A percentile compares a stretch with the other conserved stretches of the same genome.
phyloP scores from a whole-genome alignment of 2,113 vertebrate species.

The Lagopus muta region DNA sequence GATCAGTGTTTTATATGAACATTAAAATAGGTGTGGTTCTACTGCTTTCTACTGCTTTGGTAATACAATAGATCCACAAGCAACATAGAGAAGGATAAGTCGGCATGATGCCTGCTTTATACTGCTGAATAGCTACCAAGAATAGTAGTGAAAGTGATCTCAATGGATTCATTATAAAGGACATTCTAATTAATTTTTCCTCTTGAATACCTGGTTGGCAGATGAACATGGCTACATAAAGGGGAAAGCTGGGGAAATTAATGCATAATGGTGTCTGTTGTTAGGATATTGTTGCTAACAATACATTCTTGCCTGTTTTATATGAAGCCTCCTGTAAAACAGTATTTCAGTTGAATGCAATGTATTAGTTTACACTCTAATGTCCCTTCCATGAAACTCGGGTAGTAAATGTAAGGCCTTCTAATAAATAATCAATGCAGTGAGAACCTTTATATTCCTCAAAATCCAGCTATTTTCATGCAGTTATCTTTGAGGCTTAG shows the following conservation, averaged over 20 bases:
- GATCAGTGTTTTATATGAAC: slow-evolving; percentile 37
- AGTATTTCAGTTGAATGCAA: not conserved
- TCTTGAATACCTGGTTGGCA: not conserved
- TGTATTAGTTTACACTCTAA: not conserved
- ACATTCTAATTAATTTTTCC: slow-evolving; percentile 23
- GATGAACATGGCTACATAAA: not conserved
- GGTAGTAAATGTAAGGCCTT: not conserved
- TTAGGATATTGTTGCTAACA: not conserved
- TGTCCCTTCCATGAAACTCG: not conserved
- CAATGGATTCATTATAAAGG: slow-evolving; percentile 7
- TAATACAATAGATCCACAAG: not conserved
- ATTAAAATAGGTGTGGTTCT: slow-evolving; percentile 55
- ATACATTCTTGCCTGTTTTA: not conserved
- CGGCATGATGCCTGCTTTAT: not conserved
- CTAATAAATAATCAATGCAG: not conserved
- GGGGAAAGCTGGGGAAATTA: not conserved
- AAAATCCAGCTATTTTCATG: not conserved
- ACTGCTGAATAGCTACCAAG: slow-evolving; percentile 1
- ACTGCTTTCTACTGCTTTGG: slow-evolving; percentile 27
- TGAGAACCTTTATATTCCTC: not conserved
- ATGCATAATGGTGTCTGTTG: not conserved
- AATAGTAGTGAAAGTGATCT: slow-evolving; percentile 20
- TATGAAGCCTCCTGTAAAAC: not conserved
- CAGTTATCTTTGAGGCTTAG: not conserved
- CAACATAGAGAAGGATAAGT: not conserved